Evolutionary conservation across 2,113 vertebrate genomes (phyloP).

Genomic region (Xiphophorus hellerii): DNA sequence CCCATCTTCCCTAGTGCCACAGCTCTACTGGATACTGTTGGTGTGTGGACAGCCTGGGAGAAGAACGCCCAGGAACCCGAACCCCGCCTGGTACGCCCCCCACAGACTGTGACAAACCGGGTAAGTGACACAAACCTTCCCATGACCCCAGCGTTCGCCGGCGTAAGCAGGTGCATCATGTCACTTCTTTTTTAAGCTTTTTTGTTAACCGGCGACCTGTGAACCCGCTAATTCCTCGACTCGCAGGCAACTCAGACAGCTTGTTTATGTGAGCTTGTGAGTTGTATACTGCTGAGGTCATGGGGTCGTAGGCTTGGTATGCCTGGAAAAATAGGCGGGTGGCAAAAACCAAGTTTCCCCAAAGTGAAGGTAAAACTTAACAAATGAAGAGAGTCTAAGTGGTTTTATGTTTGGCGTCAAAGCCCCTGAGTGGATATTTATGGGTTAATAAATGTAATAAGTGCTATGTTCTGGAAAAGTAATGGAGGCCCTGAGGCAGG

Average conservation of each 20-base stretch:
- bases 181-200: conserved; percentile 46
- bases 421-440: not conserved
- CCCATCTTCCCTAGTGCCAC: conserved; percentile 75
- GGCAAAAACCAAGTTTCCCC: not conserved
- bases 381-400: not conserved
- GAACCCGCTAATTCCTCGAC: conserved; percentile 53
- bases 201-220: conserved; percentile 47
- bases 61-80: conserved; percentile 81
- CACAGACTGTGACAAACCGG: conserved; percentile 73
- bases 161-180: conserved; percentile 49
- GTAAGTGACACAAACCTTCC: conserved; percentile 53
- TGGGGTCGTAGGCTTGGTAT: conserved; percentile 55
- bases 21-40: conserved; percentile 83
- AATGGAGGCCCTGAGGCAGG: not conserved
- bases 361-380: not conserved
- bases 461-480: not conserved
- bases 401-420: not conserved
- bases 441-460: not conserved
- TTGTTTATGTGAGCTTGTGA: conserved; percentile 42
- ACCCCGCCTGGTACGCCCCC: conserved; percentile 62
- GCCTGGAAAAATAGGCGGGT: conserved; percentile 52
- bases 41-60: conserved; percentile 82
- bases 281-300: conserved; percentile 39
- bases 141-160: not conserved
- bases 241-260: conserved; percentile 47